Percentiles rank a stretch among this genome's conserved stretches.
Evolutionary conservation across 2,888 invertebrate genomes (phyloP).

Genomic region (Pedicia rivosa): DNA sequence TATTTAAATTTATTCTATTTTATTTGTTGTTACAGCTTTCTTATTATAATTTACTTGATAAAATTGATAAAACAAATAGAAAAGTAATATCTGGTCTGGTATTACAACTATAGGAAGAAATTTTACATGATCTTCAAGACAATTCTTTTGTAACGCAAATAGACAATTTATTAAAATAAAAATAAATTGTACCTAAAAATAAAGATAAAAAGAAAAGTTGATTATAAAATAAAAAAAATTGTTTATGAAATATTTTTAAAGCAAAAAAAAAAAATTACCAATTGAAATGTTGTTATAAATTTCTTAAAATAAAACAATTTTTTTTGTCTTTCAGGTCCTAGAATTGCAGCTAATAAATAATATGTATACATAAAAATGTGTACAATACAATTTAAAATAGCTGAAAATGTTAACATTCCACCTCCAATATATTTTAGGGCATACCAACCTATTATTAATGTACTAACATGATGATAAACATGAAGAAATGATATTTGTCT

Average conservation of each 20-base stretch:
- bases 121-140: conserved; percentile 36
- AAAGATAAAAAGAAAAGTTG: conserved; percentile 9
- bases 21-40: no score
- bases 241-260: not conserved
- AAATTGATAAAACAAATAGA: conserved; percentile 48
- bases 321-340: conserved; percentile 31
- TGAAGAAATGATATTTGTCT: conserved; percentile 49
- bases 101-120: conserved; percentile 37
- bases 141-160: conserved; percentile 38
- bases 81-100: conserved; percentile 44
- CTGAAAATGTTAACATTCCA: conserved; percentile 35
- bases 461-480: conserved; percentile 46
- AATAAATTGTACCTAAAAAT: conserved; percentile 44
- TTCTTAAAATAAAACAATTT: not conserved
- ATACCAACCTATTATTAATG: conserved; percentile 40
- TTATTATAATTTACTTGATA: conserved; percentile 36
- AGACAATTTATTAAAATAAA: conserved; percentile 37
- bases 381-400: conserved; percentile 43
- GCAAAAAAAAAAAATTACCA: not conserved
- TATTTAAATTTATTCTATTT: no score
- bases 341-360: conserved; percentile 27
- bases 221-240: not conserved
- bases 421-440: conserved; percentile 45
- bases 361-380: conserved; percentile 55
- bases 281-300: not conserved